phyloP scores from a whole-genome alignment of 2,888 invertebrate genomes.

The Nomada goodeniana region DNA sequence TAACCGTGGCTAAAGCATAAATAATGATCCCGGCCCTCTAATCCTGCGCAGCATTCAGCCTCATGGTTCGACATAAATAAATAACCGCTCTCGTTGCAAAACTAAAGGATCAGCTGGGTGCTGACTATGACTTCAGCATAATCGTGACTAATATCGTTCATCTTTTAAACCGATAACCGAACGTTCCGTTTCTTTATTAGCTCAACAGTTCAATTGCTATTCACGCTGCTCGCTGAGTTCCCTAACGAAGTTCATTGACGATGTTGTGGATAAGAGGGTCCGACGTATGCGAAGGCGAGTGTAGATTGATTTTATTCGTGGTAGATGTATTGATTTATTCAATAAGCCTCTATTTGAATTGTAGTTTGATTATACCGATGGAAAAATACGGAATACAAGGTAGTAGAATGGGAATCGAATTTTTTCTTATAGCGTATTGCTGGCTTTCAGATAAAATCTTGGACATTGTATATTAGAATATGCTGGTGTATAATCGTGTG shows the following conservation, averaged over 20 bases:
- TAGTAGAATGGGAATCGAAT: background rate
- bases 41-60: conserved; percentile 62
- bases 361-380: background rate
- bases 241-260: conserved; percentile 17
- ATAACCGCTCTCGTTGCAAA: conserved; percentile 60
- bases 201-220: conserved; percentile 36
- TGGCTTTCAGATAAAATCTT: conserved; percentile 1
- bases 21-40: conserved; percentile 67
- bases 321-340: conserved; percentile 3
- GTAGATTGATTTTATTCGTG: conserved; percentile 9
- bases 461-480: background rate
- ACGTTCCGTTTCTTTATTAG: conserved; percentile 36
- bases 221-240: conserved; percentile 16
- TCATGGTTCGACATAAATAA: conserved; percentile 54
- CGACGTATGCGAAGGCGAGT: conserved; percentile 5
- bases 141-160: conserved; percentile 66
- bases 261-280: conserved; percentile 15
- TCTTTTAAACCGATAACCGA: conserved; percentile 55
- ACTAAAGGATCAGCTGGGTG: conserved; percentile 39
- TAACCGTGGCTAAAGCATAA: conserved; percentile 57
- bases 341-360: background rate
- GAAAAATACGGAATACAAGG: conserved; percentile 1
- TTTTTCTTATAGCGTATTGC: background rate
- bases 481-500: background rate
- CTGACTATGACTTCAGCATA: conserved; percentile 44